Evolutionary conservation across 2,888 invertebrate species (phyloP).

Genomic region (Temnothorax rugatulus): DNA sequence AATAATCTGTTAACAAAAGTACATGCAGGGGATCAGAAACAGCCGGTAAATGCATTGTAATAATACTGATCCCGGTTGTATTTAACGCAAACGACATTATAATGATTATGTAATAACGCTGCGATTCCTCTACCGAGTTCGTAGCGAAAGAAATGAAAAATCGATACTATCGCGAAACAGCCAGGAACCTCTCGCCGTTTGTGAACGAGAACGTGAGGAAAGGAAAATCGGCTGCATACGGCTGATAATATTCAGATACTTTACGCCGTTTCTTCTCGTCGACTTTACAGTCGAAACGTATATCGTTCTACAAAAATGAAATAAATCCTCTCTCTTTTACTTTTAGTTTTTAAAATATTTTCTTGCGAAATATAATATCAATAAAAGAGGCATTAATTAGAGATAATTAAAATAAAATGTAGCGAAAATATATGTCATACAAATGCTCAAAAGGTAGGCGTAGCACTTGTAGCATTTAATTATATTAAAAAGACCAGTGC

Average conservation of each 20-base stretch:
- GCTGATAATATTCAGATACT: constrained; percentile 52
- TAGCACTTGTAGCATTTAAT: too few species aligned
- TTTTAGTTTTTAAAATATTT: constrained; percentile 4
- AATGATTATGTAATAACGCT: constrained; percentile 34
- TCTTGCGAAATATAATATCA: background rate
- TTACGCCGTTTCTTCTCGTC: constrained; percentile 27
- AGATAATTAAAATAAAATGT: background rate
- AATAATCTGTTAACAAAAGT: background rate
- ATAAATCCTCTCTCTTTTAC: background rate
- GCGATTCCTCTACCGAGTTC: constrained; percentile 9
- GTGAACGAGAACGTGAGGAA: constrained; percentile 6
- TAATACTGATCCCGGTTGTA: constrained; percentile 10
- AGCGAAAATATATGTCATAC: too few species aligned
- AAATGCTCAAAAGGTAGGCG: too few species aligned
- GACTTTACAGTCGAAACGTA: background rate
- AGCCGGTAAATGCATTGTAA: background rate
- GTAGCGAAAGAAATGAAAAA: constrained; percentile 47
- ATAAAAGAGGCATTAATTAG: background rate
- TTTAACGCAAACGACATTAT: constrained; percentile 25
- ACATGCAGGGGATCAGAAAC: background rate
- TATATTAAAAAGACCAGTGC: too few species aligned
- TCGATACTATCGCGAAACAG: constrained; percentile 44
- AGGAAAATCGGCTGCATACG: constrained; percentile 37
- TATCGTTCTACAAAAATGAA: background rate
- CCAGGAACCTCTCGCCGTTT: constrained; percentile 21